Evolutionary conservation across 1,140 invertebrate genomes (phyloP).

Genomic region (Pogonognathellus flavescens): DNA sequence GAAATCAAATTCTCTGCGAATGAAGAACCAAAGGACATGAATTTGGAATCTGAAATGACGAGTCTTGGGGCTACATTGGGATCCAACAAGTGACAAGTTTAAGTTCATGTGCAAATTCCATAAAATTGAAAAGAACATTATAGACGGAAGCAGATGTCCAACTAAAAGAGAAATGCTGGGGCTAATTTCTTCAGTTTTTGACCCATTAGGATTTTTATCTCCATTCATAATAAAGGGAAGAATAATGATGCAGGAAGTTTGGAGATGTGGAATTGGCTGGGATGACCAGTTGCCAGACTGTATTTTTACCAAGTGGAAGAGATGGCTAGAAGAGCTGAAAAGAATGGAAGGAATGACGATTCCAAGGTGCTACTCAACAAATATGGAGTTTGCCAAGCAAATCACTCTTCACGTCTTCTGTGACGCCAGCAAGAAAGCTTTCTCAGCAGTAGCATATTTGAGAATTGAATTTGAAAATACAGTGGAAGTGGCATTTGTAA

Average conservation of each 20-base stretch:
- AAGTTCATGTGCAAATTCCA: not conserved
- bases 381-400: not conserved
- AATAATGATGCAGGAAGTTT: slow-evolving; percentile 61
- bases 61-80: slow-evolving; percentile 29
- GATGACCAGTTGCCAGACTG: slow-evolving; percentile 54
- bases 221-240: slow-evolving; percentile 52
- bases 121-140: not conserved
- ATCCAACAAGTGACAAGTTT: slow-evolving; percentile 31
- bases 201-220: slow-evolving; percentile 57
- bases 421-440: not conserved
- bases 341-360: not conserved
- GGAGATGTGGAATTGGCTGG: slow-evolving; percentile 57
- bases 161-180: slow-evolving; percentile 46
- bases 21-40: not conserved
- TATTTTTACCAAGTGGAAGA: slow-evolving; percentile 17
- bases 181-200: slow-evolving; percentile 54
- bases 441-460: slow-evolving; percentile 51
- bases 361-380: slow-evolving; percentile 56
- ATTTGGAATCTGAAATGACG: not conserved
- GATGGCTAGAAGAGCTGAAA: slow-evolving; percentile 31
- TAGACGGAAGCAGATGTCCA: not conserved
- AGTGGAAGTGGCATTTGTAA: slow-evolving; percentile 59
- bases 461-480: not conserved
- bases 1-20: too few species aligned
- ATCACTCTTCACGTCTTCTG: slow-evolving; percentile 60